Percentiles rank a stretch among this genome's conserved stretches.
phyloP scores from a whole-genome alignment of 2,113 vertebrate species.

The Capra hircus region DNA sequence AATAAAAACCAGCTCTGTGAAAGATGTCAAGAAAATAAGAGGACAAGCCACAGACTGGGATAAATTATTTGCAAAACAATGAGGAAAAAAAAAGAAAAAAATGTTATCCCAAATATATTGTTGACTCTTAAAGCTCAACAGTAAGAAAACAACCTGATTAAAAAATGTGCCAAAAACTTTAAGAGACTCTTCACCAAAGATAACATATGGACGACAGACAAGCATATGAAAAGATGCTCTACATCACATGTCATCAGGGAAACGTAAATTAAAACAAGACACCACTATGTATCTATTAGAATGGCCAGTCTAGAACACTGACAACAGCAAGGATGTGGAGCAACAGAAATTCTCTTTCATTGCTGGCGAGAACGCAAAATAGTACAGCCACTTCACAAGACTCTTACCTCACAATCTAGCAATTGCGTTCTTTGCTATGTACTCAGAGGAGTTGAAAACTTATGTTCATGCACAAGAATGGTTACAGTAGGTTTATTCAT shows the following conservation, averaged over 20 bases:
- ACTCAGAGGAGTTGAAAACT: background rate
- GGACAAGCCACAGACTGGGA: background rate
- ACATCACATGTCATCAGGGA: background rate
- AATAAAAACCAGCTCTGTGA: background rate
- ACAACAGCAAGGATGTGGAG: background rate
- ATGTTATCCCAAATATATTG: background rate
- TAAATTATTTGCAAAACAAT: background rate
- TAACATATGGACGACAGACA: background rate
- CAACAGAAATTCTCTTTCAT: background rate
- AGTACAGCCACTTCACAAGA: background rate
- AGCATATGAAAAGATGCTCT: background rate
- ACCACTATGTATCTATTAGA: background rate
- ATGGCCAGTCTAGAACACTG: background rate
- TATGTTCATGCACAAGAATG: background rate
- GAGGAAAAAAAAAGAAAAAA: background rate
- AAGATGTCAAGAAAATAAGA: background rate
- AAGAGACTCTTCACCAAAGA: background rate
- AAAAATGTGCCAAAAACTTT: background rate
- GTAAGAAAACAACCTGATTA: background rate
- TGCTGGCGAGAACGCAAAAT: background rate
- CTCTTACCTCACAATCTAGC: background rate
- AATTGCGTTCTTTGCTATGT: background rate
- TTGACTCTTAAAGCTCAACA: background rate
- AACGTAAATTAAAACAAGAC: background rate
- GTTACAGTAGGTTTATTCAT: background rate